These are phyloP conservation scores for Pocillopora grandis DNA, from an alignment of 92 coral and sea anemone genomes.

Conservation along the genomic window DNA sequence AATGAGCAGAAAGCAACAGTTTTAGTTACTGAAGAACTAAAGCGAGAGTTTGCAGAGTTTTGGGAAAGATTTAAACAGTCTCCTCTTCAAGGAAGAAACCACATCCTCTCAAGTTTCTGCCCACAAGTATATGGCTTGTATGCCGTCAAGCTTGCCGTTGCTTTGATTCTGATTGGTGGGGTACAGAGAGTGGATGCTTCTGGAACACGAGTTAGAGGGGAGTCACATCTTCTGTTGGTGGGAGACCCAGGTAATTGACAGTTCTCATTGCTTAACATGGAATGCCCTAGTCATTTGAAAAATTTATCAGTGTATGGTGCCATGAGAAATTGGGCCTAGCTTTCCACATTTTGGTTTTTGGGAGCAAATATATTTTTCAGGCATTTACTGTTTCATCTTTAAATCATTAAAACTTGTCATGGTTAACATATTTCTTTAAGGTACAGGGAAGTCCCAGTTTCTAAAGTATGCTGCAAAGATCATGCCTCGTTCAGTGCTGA, in stretches of 20 bases:
- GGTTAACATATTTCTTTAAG: slow-evolving; percentile 23
- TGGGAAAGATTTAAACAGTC: slow-evolving; percentile 70
- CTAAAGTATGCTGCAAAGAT: slow-evolving; percentile 93
- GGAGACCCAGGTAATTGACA: slow-evolving; percentile 92
- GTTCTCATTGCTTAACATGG: background rate
- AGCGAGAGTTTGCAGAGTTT: slow-evolving; percentile 86
- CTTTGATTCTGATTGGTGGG: slow-evolving; percentile 88
- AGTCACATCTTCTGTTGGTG: slow-evolving; percentile 88
- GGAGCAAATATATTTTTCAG: too few species aligned
- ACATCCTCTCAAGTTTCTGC: slow-evolving; percentile 88
- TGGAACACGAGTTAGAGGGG: slow-evolving; percentile 95
- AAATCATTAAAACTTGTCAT: background rate
- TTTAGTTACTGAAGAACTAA: slow-evolving; percentile 87
- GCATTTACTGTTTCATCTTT: background rate
- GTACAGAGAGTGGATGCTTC: slow-evolving; percentile 84
- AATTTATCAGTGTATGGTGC: too few species aligned
- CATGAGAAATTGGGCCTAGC: too few species aligned
- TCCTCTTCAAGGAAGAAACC: slow-evolving; percentile 87
- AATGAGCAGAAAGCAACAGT: slow-evolving; percentile 88
- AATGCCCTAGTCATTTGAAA: too few species aligned
- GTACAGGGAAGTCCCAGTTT: slow-evolving; percentile 97
- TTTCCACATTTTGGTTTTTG: too few species aligned
- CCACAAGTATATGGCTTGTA: slow-evolving; percentile 97
- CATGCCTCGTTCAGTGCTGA: slow-evolving; percentile 93
- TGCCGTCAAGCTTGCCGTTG: slow-evolving; percentile 91